A percentile compares a stretch with the other conserved stretches of the same genome.
Conservation (phyloP, 2,113 vertebrate species). For the Melanotaenia duboulayi region DNA sequence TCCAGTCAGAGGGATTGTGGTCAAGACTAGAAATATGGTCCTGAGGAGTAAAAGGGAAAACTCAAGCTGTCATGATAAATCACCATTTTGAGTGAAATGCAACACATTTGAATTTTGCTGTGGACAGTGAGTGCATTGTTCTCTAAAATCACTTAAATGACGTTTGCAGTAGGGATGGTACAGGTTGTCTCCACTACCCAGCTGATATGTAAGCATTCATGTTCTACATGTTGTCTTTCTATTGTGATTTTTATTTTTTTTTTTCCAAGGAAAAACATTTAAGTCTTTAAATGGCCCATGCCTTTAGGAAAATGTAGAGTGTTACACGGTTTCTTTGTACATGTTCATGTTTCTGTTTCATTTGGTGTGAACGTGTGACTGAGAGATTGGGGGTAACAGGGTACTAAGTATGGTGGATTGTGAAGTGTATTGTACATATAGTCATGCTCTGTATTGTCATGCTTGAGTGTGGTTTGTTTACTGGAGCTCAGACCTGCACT, state of each 20-base stretch:
- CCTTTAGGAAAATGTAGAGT: slow-evolving; percentile 62
- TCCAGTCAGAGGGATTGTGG: not conserved
- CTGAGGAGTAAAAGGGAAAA: slow-evolving; percentile 16
- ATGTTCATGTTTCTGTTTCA: slow-evolving; percentile 51
- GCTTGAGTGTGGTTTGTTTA: slow-evolving; percentile 60
- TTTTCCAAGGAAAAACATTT: slow-evolving; percentile 54
- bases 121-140: slow-evolving; percentile 26
- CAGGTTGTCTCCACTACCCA: slow-evolving; percentile 49
- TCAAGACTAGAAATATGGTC: slow-evolving; percentile 12
- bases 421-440: slow-evolving; percentile 60
- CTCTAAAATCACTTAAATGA: slow-evolving; percentile 27
- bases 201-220: slow-evolving; percentile 60
- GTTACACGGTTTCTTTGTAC: slow-evolving; percentile 48
- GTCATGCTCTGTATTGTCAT: slow-evolving; percentile 65
- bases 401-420: slow-evolving; percentile 43
- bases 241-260: slow-evolving; percentile 24
- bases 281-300: slow-evolving; percentile 59
- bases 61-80: slow-evolving; percentile 23
- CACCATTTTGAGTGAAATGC: slow-evolving; percentile 48
- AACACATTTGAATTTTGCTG: slow-evolving; percentile 49
- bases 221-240: slow-evolving; percentile 49
- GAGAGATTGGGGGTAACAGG: slow-evolving; percentile 21
- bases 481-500: slow-evolving; percentile 78
- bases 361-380: slow-evolving; percentile 31
- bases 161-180: slow-evolving; percentile 47